These are phyloP conservation scores for Mixornis gularis DNA, from an alignment of 2,113 vertebrate genomes.

Conservation along the genomic window DNA sequence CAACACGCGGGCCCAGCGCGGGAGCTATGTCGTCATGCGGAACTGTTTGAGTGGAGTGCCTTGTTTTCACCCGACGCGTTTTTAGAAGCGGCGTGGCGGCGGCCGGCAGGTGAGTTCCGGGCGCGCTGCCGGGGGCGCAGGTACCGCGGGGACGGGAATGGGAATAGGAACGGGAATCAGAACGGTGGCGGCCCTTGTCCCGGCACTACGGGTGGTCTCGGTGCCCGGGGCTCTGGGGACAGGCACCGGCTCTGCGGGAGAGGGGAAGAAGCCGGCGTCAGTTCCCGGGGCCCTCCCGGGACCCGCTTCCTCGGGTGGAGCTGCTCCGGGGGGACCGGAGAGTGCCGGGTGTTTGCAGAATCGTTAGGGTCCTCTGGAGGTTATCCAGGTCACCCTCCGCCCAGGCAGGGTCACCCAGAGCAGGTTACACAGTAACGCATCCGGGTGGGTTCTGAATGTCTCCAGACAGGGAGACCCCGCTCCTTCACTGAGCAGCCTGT, in stretches of 20 bases:
- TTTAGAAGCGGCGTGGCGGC: rapidly evolving
- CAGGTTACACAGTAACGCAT: rapidly evolving
- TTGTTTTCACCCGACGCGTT: neutral
- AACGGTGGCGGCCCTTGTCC: rapidly evolving
- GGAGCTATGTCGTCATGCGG: rapidly evolving
- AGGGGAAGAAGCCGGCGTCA: neutral
- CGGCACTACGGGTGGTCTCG: rapidly evolving
- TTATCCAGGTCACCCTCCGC: neutral
- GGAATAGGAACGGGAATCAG: rapidly evolving
- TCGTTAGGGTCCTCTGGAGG: neutral
- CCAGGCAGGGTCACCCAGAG: neutral
- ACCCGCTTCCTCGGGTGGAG: no score
- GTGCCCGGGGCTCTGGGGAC: no score
- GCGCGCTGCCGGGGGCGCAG: neutral
- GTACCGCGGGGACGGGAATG: rapidly evolving
- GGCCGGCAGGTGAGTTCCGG: neutral
- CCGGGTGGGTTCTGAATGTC: no score
- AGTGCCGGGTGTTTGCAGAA: no score
- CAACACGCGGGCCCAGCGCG: rapidly evolving
- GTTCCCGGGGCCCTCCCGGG: no score
- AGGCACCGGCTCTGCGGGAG: neutral
- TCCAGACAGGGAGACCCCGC: rapidly evolving
- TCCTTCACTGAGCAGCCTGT: neutral
- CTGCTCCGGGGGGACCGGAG: neutral
- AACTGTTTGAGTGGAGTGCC: rapidly evolving